These are phyloP conservation scores for Schmidtea mediterranea DNA, from an alignment of 1,140 invertebrate species.

Conservation along the genomic window DNA sequence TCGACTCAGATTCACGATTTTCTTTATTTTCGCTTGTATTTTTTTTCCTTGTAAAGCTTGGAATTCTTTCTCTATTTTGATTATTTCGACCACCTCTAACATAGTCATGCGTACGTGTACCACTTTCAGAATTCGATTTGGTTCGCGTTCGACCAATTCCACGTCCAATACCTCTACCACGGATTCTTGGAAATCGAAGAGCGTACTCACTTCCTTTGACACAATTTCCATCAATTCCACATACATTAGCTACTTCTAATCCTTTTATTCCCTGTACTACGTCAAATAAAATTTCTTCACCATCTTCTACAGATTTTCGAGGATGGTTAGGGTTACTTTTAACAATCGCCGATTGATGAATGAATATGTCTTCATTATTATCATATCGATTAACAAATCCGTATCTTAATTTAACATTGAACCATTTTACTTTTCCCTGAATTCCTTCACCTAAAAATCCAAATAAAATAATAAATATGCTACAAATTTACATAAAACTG, in stretches of 20 bases:
- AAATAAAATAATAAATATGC: no score
- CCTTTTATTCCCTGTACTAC: conserved; percentile 95
- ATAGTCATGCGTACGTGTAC: no score
- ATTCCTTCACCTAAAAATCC: neutral
- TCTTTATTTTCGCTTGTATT: no score
- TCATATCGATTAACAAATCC: conserved; percentile 40
- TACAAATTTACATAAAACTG: no score
- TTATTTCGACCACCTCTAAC: no score
- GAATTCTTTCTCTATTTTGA: no score
- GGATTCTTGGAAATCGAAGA: no score
- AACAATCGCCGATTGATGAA: conserved; percentile 75
- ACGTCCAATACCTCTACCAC: no score
- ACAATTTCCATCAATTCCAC: conserved; percentile 61
- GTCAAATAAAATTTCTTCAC: conserved; percentile 90
- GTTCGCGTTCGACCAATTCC: no score
- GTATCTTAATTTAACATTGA: conserved; percentile 2
- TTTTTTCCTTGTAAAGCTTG: no score
- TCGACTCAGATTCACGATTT: no score
- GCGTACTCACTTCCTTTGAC: conserved; percentile 85
- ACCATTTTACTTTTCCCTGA: conserved; percentile 5
- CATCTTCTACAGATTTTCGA: conserved; percentile 89
- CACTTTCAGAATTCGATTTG: no score
- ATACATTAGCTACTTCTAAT: conserved; percentile 83
- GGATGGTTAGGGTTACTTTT: conserved; percentile 88
- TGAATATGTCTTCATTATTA: conserved; percentile 97